A percentile compares a stretch with the other conserved stretches of the same genome.
Conservation (phyloP, 2,113 vertebrate genomes). For the Kryptolebias marmoratus region DNA sequence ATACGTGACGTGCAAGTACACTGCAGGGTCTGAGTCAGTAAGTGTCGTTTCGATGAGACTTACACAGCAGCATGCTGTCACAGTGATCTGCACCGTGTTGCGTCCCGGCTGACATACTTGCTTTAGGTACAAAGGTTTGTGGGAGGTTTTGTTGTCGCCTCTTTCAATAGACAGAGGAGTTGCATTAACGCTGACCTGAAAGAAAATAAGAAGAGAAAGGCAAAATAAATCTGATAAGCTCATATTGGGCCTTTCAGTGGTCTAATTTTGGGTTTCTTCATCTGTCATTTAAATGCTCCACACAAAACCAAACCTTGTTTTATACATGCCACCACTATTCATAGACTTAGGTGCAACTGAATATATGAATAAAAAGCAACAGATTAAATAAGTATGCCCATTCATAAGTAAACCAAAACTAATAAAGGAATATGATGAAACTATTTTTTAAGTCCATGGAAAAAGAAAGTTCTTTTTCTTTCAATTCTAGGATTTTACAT, state of each 20-base stretch:
- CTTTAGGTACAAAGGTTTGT: slow-evolving; percentile 95
- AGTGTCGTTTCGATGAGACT: slow-evolving; percentile 57
- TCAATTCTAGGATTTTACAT: too few relatives aligned
- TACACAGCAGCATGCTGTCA: slow-evolving; percentile 96
- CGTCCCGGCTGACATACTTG: slow-evolving; percentile 94
- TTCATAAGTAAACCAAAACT: too few relatives aligned
- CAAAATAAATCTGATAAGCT: background rate
- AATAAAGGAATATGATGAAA: too few relatives aligned
- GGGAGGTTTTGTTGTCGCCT: slow-evolving; percentile 95
- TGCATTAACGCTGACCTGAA: slow-evolving; percentile 90
- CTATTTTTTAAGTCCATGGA: too few relatives aligned
- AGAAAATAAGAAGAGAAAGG: background rate
- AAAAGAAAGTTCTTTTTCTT: too few relatives aligned
- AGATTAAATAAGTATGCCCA: too few relatives aligned
- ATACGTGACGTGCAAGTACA: background rate
- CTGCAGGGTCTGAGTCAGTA: background rate
- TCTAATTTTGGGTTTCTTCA: background rate
- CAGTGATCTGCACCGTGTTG: slow-evolving; percentile 97
- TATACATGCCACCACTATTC: too few relatives aligned
- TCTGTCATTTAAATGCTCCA: background rate
- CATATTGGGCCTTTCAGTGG: background rate
- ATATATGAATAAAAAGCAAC: too few relatives aligned
- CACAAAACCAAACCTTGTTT: too few relatives aligned
- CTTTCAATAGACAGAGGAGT: slow-evolving; percentile 92
- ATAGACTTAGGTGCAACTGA: too few relatives aligned